phyloP scores from a whole-genome alignment of 1,140 invertebrate genomes.

The Temnothorax longispinosus region DNA sequence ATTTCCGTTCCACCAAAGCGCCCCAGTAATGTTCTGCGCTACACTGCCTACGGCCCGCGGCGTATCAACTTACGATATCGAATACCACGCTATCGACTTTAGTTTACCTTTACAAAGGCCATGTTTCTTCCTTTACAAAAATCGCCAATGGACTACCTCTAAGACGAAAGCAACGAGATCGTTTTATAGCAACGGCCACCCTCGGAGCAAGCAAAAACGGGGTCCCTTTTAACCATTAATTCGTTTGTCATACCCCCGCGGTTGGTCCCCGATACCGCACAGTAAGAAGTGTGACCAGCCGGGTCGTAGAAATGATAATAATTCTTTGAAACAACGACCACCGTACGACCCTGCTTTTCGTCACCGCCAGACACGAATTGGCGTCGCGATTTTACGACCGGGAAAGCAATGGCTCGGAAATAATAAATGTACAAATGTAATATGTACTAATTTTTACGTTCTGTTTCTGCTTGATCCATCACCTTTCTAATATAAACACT shows the following conservation, averaged over 20 bases:
- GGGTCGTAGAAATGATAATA: constrained; percentile 48
- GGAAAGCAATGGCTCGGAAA: constrained; percentile 12
- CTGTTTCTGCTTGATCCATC: not conserved
- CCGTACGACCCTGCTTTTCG: constrained; percentile 48
- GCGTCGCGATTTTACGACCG: constrained; percentile 24
- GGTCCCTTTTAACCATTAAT: constrained; percentile 62
- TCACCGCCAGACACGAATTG: constrained; percentile 45
- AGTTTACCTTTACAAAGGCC: constrained; percentile 49
- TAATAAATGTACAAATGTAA: constrained; percentile 39
- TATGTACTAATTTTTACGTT: constrained; percentile 1
- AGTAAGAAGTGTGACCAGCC: constrained; percentile 45
- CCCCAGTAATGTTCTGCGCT: not conserved
- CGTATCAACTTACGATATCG: constrained; percentile 30
- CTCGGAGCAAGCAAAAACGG: constrained; percentile 10
- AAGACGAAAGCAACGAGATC: constrained; percentile 12
- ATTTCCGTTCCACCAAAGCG: constrained; percentile 34
- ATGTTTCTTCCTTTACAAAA: constrained; percentile 42
- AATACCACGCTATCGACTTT: constrained; percentile 35
- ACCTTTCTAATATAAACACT: not conserved
- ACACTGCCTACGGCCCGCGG: not conserved
- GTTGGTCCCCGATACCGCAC: not conserved
- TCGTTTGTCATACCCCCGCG: constrained; percentile 47
- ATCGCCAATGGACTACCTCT: constrained; percentile 51
- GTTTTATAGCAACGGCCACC: constrained; percentile 62
- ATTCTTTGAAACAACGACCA: constrained; percentile 49